phyloP scores from a whole-genome alignment of 2,888 invertebrate genomes.

The Heliconius charithonia region DNA sequence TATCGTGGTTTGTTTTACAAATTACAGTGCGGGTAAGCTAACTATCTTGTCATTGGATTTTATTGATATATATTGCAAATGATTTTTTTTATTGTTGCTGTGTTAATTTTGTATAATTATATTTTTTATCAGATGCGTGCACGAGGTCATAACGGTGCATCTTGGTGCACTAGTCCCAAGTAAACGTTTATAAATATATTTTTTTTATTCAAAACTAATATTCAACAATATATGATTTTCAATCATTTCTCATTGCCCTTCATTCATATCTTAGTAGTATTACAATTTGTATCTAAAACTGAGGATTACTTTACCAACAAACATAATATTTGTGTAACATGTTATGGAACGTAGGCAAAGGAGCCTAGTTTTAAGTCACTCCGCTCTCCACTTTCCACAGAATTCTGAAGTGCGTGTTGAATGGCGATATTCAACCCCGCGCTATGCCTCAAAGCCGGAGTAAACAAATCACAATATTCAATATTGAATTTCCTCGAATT shows the following conservation, averaged over 20 bases:
- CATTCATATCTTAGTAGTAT: neutral
- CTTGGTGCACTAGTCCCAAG: neutral
- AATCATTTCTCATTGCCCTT: neutral
- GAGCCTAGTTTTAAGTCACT: no score
- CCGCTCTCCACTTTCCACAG: no score
- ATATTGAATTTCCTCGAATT: no score
- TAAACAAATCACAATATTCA: no score
- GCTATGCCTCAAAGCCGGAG: no score
- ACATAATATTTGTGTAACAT: no score
- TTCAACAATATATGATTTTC: neutral
- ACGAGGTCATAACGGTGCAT: neutral
- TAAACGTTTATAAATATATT: neutral
- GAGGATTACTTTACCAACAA: no score
- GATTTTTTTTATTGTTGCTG: neutral
- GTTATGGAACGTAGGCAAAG: no score
- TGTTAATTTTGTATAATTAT: constrained; percentile 4
- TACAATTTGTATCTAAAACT: neutral
- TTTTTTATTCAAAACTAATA: neutral
- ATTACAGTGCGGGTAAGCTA: constrained; percentile 35
- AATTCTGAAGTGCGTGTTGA: no score
- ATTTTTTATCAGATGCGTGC: neutral
- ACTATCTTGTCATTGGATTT: constrained; percentile 17
- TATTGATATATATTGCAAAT: constrained; percentile 15
- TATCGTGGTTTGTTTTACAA: constrained; percentile 41
- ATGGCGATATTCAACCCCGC: no score